These are phyloP conservation scores for rabbit (Oryctolagus cuniculus) DNA, from an alignment of 2,113 vertebrate genomes.

Conservation along the genomic window mOryCun1.1 NC_091444.1:100028501-100029000, in stretches of 20 bases:
- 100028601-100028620: neutral
- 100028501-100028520: neutral
- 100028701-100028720: neutral
- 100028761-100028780: neutral
- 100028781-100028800: neutral
- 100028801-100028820: neutral
- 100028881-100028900: neutral
- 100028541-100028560: neutral
- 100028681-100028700: neutral
- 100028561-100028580: neutral
- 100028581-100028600: neutral
- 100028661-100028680: neutral
- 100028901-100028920: too few species aligned
- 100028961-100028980: too few species aligned
- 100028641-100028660: neutral
- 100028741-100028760: neutral
- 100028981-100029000: too few species aligned
- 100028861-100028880: neutral
- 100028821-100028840: neutral
- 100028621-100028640: neutral
- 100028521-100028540: neutral
- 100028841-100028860: neutral
- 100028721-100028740: conserved; percentile 14
- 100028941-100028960: too few species aligned
- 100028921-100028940: too few species aligned